These are phyloP conservation scores for Pampusana beccarii DNA, from an alignment of 2,113 vertebrate species.

Conservation along the genomic window DNA sequence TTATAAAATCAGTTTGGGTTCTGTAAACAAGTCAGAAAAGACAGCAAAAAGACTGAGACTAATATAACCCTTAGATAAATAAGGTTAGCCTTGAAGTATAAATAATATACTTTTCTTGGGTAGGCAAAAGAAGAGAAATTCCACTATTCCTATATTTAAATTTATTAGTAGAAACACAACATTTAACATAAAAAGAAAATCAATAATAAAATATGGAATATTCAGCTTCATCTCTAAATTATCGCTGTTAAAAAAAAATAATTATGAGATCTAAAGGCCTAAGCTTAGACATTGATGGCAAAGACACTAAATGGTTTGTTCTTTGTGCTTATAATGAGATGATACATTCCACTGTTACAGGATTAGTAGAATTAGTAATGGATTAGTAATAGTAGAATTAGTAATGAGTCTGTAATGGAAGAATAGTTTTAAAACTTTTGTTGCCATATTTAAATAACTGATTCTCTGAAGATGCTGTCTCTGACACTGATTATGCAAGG, in stretches of 20 bases:
- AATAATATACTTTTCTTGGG: background rate
- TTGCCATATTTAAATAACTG: background rate
- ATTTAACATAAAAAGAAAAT: background rate
- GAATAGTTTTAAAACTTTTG: background rate
- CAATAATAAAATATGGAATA: background rate
- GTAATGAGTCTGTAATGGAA: background rate
- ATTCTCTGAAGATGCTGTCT: background rate
- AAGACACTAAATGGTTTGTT: background rate
- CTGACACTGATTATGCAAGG: background rate
- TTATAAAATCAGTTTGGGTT: background rate
- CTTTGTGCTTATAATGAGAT: background rate
- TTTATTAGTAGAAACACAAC: background rate
- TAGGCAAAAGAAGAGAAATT: background rate
- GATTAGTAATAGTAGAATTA: background rate
- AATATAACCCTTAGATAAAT: background rate
- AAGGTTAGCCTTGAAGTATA: background rate
- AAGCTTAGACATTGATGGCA: background rate
- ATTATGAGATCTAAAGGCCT: background rate
- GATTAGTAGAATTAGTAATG: slow-evolving; percentile 30
- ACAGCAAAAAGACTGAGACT: background rate
- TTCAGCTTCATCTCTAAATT: background rate
- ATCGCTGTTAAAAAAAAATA: background rate
- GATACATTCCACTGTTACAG: background rate
- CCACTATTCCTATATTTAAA: background rate
- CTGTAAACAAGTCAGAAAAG: background rate